phyloP scores from a whole-genome alignment of 2,888 invertebrate species.

The Chrysodeixis includens region DNA sequence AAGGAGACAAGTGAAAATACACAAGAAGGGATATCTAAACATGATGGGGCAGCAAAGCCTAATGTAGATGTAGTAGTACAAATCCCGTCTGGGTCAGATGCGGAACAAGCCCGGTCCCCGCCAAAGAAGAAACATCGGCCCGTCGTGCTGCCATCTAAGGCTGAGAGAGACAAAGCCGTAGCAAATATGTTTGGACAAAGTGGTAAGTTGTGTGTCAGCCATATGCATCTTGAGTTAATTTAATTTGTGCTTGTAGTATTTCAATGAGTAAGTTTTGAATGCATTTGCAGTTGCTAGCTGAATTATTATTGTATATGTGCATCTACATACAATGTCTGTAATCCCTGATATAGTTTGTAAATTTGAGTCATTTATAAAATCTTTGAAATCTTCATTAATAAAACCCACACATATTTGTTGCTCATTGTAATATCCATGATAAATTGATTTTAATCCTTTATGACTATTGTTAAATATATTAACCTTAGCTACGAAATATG shows the following conservation, averaged over 20 bases:
- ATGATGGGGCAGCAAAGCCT: slow-evolving; percentile 39
- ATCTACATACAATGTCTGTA: neutral
- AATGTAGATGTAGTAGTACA: slow-evolving; percentile 64
- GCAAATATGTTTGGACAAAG: slow-evolving; percentile 80
- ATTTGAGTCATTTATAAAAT: too few species aligned
- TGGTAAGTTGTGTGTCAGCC: slow-evolving; percentile 74
- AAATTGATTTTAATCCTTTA: too few species aligned
- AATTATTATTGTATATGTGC: neutral
- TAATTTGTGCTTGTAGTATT: slow-evolving; percentile 31
- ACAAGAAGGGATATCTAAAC: slow-evolving; percentile 20
- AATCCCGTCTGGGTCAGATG: slow-evolving; percentile 71
- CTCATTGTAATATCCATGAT: too few species aligned
- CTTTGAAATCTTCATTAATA: too few species aligned
- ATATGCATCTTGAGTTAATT: slow-evolving; percentile 28
- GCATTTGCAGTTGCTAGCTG: neutral
- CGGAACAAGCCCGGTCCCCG: slow-evolving; percentile 31
- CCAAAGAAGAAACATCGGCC: slow-evolving; percentile 39
- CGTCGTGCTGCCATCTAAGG: slow-evolving; percentile 45
- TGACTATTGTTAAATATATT: too few species aligned
- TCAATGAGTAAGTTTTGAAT: slow-evolving; percentile 13
- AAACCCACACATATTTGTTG: too few species aligned
- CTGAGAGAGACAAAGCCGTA: slow-evolving; percentile 70
- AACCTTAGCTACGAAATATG: too few species aligned
- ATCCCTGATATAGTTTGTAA: neutral
- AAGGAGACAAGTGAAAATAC: slow-evolving; percentile 31